Base-by-base conservation (phyloP, 2,113 vertebrate species). In the Podocnemis expansa region DNA sequence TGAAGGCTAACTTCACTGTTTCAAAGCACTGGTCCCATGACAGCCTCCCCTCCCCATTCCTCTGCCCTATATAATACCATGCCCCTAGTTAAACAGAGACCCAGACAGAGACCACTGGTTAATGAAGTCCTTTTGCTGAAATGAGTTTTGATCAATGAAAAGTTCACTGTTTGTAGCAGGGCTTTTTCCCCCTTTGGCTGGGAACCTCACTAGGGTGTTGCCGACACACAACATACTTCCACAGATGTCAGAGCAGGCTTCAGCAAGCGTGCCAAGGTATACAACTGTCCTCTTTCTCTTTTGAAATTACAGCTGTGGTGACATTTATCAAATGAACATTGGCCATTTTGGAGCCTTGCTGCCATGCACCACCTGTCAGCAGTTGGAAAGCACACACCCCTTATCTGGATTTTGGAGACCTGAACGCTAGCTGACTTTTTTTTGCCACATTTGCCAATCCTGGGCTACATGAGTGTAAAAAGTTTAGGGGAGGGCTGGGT, bases 151-250 rank as follows among this genome's bases (percentile, higher is more conserved):
- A 14, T 76, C 95, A 89, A 96, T 97, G 93, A 96, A 96, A 96
- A 90, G 89, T 95, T 89, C 80, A 24, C 95, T 95, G 91, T 97
- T 91, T 88, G 70, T 34, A 82, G 83, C 82, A 16, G 17, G n/a
- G 14, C 95, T 58, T 52, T 76, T 89, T 91, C 90, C 88, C 82
- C 86, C 84, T 95, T 93, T 96, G 95, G 93, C 91, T 87, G 78
- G 95, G 93, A 91, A 75, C 93, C 89, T 84, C 88, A 79, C 89
- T 78, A 88, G 92, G 92, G 89, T 96, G 95, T 96, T 97, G n/a
- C n/a, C n/a, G 97, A 97, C 89, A 96, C 87, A 87, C 93, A 96
- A 93, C 83, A 76, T 96, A 95, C 91, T 95, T 97, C 93, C 96
- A 93, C 96, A 97, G 96, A 96, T 97, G 95, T 94, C 90, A 84